Base-by-base conservation (phyloP, 2,113 vertebrate genomes). In the Machaerirhynchus nigripectus region DNA sequence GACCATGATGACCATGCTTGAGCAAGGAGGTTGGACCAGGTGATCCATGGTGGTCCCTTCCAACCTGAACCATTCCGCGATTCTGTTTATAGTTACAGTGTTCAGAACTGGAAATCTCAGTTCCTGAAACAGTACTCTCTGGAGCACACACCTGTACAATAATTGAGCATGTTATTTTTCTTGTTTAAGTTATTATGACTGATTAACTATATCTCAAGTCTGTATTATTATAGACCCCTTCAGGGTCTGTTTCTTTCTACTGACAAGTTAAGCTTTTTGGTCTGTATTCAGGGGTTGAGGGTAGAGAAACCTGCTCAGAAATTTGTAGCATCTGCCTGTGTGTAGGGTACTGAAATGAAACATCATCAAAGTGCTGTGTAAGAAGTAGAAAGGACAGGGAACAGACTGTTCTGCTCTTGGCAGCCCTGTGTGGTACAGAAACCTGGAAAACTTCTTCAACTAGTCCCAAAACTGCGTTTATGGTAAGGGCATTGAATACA, bases 41-140 rank as follows among this genome's bases (percentile, higher is more conserved):
- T 33, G 44, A 39, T 44, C 23, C 28, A 24, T 0, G 0, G 19
- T 23, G 5, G 12, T 57, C 27, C 28, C 19, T 74, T 67, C 23
- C 24, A 50, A 37, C 12, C 15, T 37, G 59, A 81, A 37, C 33
- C 15, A 28, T 33, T 50, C 18, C 50, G 18, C 74, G 33, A n/a
- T 52, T 59, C 46, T 46, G 1, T 22, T 53, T 26, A 21, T 30
- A 30, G 24, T 39, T 39, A 30, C 13, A 67, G 6, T 21, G 20
- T 15, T 68, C 47, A 61, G 60, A 78, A 56, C 42, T 40, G 26
- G 21, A 56, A 73, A 50, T 50, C 35, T 83, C 7, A 5, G 8
- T 39, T 65, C 24, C 40, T n/a, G 12, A 49, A 75, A 21, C 30
- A 42, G 24, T 24, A 9, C 15, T 33, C 10, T 35, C 37, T 40